Evolutionary conservation across 2,113 vertebrate species (phyloP), one percentile per base, ranked within the genome.

Genomic region (Xiphophorus hellerii): DNA sequence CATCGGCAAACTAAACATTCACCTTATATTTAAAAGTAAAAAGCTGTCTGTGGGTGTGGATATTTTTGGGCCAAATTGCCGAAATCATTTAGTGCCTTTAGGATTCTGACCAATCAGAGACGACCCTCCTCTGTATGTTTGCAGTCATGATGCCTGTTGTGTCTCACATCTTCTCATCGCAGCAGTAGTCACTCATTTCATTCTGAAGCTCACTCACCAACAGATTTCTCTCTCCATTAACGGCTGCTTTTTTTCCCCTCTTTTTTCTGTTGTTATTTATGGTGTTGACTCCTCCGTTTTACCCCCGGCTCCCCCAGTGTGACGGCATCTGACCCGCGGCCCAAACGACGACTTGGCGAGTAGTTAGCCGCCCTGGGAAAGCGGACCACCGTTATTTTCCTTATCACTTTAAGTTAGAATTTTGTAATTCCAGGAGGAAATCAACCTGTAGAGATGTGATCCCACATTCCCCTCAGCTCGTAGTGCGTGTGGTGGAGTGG

Each of bases 301-400:
- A 27, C 68, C 67, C 22, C 85, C 83, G 79, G 83, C 86, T 85
- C 84, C 74, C 73, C 10, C 92, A 94, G 92, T 91, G 80, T 22
- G 90, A 93, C 74, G 88, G 85, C 91, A 78, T 91, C 88, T 89
- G 93, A 94, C 74, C 62, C 58, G 79, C 85, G 84, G 51, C 74
- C 85, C 42, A 86, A 84, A 85, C 84, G 62, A 87, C 85, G 76
- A 83, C 87, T 90, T 69, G 93, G 93, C 94, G 94, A 92, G 93
- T 95, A 93, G 87, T 80, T 90, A 87, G 71, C 84, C 76, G 81
- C 76, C 81, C 54, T 69, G 85, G 81, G 73, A 81, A 77, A 87
- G 77, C 83, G 62, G 74, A 74, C 62, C 12, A 3, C 61, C 1
- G 22, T 76, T 71, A 25, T n/a, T 30, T 70, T 58, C 28, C 13